Conservation (phyloP, 2,888 invertebrate species). For the Lasioglossum calceatum region DNA sequence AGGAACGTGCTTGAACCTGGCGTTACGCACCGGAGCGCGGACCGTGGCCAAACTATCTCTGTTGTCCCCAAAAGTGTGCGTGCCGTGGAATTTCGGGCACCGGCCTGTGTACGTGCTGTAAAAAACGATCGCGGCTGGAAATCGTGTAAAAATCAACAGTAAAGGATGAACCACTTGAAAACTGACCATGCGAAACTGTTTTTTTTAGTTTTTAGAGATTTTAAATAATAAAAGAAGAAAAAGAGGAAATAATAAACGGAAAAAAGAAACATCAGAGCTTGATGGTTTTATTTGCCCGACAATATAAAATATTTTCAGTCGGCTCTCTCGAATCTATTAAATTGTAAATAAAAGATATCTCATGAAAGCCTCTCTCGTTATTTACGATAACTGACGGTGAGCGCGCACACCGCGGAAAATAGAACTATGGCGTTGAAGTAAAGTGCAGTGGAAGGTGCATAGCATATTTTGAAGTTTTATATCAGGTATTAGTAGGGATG, state of each 20-base stretch:
- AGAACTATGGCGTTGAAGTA: background rate
- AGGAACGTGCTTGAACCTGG: slow-evolving; percentile 64
- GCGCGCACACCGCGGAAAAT: background rate
- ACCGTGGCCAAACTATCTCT: slow-evolving; percentile 40
- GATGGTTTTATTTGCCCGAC: background rate
- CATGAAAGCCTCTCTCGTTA: background rate
- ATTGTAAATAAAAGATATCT: background rate
- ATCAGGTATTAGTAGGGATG: too few species aligned
- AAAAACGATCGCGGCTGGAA: background rate
- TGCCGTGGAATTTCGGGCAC: background rate
- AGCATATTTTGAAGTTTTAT: background rate
- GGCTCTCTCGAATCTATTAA: background rate
- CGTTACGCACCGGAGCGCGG: slow-evolving; percentile 53
- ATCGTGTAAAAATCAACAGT: background rate
- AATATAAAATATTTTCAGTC: background rate
- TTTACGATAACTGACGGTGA: background rate
- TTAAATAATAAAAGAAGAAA: background rate
- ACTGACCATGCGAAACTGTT: background rate
- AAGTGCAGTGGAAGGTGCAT: background rate
- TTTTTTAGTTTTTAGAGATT: background rate
- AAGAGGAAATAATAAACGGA: background rate
- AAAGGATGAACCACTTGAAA: slow-evolving; percentile 7
- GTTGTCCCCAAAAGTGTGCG: slow-evolving; percentile 28
- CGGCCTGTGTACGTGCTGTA: background rate
- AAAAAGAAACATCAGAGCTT: too few species aligned